phyloP scores from a whole-genome alignment of 2,888 invertebrate species.

The Tyria jacobaeae region DNA sequence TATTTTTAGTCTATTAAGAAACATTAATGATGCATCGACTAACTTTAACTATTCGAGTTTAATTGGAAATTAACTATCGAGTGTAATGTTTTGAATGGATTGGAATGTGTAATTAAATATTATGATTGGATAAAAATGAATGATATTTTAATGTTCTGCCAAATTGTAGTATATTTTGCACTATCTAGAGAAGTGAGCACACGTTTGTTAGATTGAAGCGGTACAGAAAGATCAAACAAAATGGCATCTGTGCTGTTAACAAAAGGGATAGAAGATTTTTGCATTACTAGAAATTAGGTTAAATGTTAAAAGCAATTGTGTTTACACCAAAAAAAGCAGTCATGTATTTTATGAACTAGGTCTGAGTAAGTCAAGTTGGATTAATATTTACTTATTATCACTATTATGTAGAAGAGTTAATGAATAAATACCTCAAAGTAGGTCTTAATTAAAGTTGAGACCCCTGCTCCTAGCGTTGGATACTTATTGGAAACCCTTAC shows the following conservation, averaged over 20 bases:
- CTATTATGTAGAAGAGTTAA: conserved; percentile 40
- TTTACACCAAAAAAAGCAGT: conserved; percentile 47
- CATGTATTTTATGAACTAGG: conserved; percentile 32
- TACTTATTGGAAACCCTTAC: conserved; percentile 32
- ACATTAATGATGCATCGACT: conserved; percentile 6
- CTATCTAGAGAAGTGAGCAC: conserved; percentile 37
- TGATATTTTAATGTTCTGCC: conserved; percentile 28
- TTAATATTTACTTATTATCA: conserved; percentile 34
- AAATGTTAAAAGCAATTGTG: conserved; percentile 29
- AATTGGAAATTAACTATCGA: too few species aligned
- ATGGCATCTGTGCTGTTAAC: too few species aligned
- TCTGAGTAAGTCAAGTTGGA: conserved; percentile 28
- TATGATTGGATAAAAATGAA: neutral
- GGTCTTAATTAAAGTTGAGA: conserved; percentile 29
- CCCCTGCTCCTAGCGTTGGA: conserved; percentile 27
- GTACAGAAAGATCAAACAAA: neutral
- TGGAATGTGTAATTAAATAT: too few species aligned
- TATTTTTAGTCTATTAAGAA: neutral
- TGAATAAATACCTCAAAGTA: conserved; percentile 45
- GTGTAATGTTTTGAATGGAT: too few species aligned
- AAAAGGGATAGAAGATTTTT: neutral
- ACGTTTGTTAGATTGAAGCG: conserved; percentile 9
- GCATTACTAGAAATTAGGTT: neutral
- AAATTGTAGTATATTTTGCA: conserved; percentile 42
- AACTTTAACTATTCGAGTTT: neutral